phyloP scores from a whole-genome alignment of 2,113 vertebrate species.

The Cisticola juncidis region DNA sequence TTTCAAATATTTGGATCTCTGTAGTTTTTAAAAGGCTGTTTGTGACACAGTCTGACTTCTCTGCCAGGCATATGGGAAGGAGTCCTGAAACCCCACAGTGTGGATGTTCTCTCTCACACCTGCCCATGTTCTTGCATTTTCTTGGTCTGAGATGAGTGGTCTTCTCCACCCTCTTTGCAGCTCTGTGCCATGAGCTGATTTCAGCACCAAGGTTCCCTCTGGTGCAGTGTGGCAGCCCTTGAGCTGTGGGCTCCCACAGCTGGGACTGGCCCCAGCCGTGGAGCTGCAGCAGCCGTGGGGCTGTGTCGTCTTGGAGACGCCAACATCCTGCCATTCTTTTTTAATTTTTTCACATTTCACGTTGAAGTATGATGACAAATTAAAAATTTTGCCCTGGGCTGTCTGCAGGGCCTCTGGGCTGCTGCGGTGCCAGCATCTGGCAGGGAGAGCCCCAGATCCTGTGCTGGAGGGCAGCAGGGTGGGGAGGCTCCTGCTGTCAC shows the following conservation, averaged over 20 bases:
- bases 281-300: neutral
- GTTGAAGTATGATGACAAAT: constrained; percentile 80
- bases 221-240: neutral
- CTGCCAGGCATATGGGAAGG: fast-evolving
- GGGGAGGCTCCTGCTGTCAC: neutral
- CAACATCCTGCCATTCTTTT: constrained; percentile 68
- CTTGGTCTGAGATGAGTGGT: fast-evolving
- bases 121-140: neutral
- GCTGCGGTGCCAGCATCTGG: constrained; percentile 82
- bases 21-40: neutral
- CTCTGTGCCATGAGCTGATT: neutral
- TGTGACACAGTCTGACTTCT: fast-evolving
- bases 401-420: constrained; percentile 84
- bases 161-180: neutral
- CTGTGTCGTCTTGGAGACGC: neutral
- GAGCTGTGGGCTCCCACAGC: neutral
- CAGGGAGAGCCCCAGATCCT: constrained; percentile 76
- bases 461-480: constrained; percentile 27
- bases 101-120: neutral
- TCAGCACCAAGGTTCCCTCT: neutral
- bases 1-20: neutral
- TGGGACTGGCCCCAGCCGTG: neutral
- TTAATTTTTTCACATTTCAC: constrained; percentile 47
- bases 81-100: fast-evolving
- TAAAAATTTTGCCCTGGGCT: constrained; percentile 87